Percentiles rank a stretch among this genome's conserved stretches.
Evolutionary conservation across 2,888 invertebrate species (phyloP).

Genomic region (Crioceris asparagi): DNA sequence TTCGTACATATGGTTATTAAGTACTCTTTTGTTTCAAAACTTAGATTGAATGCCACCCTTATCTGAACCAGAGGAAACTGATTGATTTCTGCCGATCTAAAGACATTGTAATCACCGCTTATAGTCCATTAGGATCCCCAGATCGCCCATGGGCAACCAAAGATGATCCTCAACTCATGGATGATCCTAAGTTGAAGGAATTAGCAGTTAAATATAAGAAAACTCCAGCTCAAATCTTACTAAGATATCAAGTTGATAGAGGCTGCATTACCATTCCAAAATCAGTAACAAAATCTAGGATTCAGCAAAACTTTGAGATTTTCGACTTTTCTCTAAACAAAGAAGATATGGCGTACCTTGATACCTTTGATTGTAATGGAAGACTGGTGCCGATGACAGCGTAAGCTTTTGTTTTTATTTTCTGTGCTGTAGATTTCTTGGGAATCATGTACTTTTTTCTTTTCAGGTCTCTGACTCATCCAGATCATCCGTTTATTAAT

Average conservation of each 20-base stretch:
- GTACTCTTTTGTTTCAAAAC: constrained; percentile 11
- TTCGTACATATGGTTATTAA: too few relatives aligned
- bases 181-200: constrained; percentile 58
- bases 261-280: constrained; percentile 71
- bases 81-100: constrained; percentile 57
- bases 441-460: constrained; percentile 6
- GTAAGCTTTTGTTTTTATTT: constrained; percentile 38
- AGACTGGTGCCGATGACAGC: constrained; percentile 47
- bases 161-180: constrained; percentile 58
- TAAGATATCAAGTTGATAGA: constrained; percentile 55
- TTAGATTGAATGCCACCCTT: constrained; percentile 74
- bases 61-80: constrained; percentile 60
- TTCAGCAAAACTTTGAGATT: constrained; percentile 59
- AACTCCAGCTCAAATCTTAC: constrained; percentile 57
- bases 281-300: constrained; percentile 60
- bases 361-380: constrained; percentile 55
- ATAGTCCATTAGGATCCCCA: constrained; percentile 75
- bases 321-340: constrained; percentile 59
- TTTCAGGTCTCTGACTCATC: constrained; percentile 47
- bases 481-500: constrained; percentile 47
- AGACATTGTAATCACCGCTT: constrained; percentile 63
- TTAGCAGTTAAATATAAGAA: constrained; percentile 55
- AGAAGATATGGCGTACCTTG: constrained; percentile 55
- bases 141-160: constrained; percentile 74
- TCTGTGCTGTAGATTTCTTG: background rate